A percentile compares a stretch with the other conserved stretches of the same genome.
Evolutionary conservation across 2,113 vertebrate species (phyloP).

Genomic region (Ondatra zibethicus): DNA sequence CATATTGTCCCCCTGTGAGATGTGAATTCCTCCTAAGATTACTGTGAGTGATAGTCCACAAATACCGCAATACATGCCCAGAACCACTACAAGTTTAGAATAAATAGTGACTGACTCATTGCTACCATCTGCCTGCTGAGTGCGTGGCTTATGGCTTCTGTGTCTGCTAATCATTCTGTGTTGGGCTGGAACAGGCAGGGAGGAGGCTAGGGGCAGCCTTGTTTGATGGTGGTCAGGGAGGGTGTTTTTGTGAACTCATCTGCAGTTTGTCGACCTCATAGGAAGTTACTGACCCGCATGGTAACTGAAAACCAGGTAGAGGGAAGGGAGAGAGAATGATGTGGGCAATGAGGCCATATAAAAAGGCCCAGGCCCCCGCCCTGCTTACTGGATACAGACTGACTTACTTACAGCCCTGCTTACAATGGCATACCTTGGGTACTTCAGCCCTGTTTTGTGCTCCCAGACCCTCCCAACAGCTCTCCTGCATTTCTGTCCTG

Average conservation of each 20-base stretch:
- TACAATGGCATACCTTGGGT: too few species aligned
- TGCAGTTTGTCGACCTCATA: neutral
- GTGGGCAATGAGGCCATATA: neutral
- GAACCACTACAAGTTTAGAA: neutral
- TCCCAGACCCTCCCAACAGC: neutral
- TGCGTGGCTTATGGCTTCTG: neutral
- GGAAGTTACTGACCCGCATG: neutral
- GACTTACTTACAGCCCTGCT: neutral
- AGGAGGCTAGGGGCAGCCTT: neutral
- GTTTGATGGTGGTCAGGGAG: neutral
- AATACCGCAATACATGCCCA: neutral
- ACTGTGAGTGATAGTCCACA: neutral
- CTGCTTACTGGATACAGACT: neutral
- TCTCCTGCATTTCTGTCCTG: neutral
- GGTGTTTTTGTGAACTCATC: neutral
- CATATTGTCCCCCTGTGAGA: neutral
- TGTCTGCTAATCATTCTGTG: neutral
- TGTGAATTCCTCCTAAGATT: neutral
- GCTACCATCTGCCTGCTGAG: neutral
- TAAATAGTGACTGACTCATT: neutral
- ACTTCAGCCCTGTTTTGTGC: neutral
- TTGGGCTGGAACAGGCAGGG: neutral
- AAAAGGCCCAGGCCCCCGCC: neutral
- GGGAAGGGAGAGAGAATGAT: neutral
- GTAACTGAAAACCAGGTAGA: neutral